Conservation (phyloP, 1,140 invertebrate species). For the Plutomurus gul region DNA sequence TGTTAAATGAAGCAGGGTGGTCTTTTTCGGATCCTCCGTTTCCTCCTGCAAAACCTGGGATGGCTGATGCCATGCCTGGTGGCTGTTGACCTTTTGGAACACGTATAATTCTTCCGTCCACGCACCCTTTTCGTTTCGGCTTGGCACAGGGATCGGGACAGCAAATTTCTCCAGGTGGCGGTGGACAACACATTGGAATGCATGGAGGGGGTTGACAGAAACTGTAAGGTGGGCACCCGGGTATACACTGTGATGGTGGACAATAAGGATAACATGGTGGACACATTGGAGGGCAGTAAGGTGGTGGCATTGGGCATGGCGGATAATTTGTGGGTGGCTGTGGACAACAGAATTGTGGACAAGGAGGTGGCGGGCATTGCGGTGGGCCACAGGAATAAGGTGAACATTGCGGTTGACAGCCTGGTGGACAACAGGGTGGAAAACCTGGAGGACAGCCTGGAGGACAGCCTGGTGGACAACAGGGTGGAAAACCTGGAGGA, state of each 20-base stretch:
- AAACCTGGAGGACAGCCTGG: too few species aligned
- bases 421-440: too few species aligned
- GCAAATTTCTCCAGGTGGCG: too few species aligned
- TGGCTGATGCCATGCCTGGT: not conserved
- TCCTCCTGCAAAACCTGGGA: not conserved
- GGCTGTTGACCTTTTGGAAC: conserved; percentile 19
- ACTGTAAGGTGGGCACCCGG: not conserved
- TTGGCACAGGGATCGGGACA: not conserved
- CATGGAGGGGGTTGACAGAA: not conserved
- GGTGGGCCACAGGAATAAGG: too few species aligned
- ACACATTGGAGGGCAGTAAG: too few species aligned
- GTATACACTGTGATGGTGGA: too few species aligned
- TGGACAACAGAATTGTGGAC: not conserved
- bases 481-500: too few species aligned
- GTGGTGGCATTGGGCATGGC: too few species aligned
- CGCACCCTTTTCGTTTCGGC: not conserved
- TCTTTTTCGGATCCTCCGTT: not conserved
- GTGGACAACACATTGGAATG: not conserved
- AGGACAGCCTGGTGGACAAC: too few species aligned
- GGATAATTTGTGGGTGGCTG: too few species aligned
- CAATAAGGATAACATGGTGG: not conserved
- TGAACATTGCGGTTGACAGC: too few species aligned
- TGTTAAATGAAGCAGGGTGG: conserved; percentile 36
- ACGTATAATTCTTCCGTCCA: not conserved
- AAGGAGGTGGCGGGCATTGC: too few species aligned